Evolutionary conservation across 1,140 invertebrate genomes (phyloP), one percentile per base, ranked within the genome.

Genomic region (Anastatus disparis): DNA sequence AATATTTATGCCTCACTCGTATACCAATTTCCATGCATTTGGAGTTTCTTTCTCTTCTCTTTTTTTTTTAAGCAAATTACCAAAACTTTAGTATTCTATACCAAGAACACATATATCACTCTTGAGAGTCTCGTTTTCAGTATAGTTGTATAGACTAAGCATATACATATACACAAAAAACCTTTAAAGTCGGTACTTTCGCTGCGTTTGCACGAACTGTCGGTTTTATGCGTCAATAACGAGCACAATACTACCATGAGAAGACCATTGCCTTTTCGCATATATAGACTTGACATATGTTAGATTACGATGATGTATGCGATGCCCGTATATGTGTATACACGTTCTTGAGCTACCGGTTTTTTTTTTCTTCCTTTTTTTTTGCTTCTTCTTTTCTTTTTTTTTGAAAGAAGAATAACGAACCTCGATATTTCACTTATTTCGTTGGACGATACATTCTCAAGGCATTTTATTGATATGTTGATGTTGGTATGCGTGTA

Each of bases 191-290:
- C n/a, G n/a, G 20, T 13, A 52, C 27, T 56, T 58, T 64, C 61
- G 38, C 27, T 63, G 13, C 58, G 50, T 26, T 46, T n/a, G 58
- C 56, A 44, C 58, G 67, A 53, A 35, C 35, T 40, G 65, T 58
- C 65, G 65, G 53, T 59, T n/a, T 68, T 68, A 68, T 59, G 65
- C 55, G 29, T 56, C 56, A 61, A 69, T 69, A 69, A 58, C 40
- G 55, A 68, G 55, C 40, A 35, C 65, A 58, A 68, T 69, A 69
- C 56, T n/a, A n/a, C 24, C 44, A 17, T n/a, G n/a, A n/a, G n/a
- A n/a, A 27, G 42, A 52, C 55, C 64, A 48, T 46, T 58, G 64
- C 53, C 38, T 7, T n/a, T n/a, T n/a, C n/a, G n/a, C n/a, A n/a
- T n/a, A n/a, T n/a, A n/a, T n/a, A n/a, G n/a, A n/a, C 17, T 58